Conservation (phyloP, 2,888 invertebrate genomes). For the Celastrina argiolus region DNA sequence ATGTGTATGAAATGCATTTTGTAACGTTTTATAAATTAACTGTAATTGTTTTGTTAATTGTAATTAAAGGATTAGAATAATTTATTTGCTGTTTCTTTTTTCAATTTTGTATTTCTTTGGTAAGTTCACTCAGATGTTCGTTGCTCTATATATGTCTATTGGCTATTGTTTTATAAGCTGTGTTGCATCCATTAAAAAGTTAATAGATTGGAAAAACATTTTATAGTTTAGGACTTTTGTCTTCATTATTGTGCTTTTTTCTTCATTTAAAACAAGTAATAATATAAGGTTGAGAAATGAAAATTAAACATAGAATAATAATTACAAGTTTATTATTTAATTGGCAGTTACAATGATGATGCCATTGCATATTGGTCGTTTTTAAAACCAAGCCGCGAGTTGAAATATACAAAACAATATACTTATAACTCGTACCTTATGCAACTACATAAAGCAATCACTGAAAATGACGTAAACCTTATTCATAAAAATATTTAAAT, state of each 20-base stretch:
- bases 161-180: too few relatives aligned
- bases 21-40: slow-evolving; percentile 1
- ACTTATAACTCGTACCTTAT: not conserved
- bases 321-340: slow-evolving; percentile 13
- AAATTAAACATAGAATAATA: not conserved
- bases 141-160: too few relatives aligned
- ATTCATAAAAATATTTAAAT: not conserved
- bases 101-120: too few relatives aligned
- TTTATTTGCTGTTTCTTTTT: not conserved
- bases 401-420: not conserved
- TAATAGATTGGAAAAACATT: too few relatives aligned
- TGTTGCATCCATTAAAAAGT: too few relatives aligned
- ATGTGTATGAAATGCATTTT: slow-evolving; percentile 10
- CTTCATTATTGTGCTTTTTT: too few relatives aligned
- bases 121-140: too few relatives aligned
- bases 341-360: slow-evolving; percentile 15
- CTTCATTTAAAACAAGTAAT: too few relatives aligned
- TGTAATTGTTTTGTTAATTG: not conserved
- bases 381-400: not conserved
- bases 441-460: not conserved
- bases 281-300: not conserved
- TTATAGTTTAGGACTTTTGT: too few relatives aligned
- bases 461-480: not conserved
- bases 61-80: not conserved
- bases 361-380: not conserved